Conservation (phyloP, 2,888 invertebrate genomes). For the Gymnocheta viridis region DNA sequence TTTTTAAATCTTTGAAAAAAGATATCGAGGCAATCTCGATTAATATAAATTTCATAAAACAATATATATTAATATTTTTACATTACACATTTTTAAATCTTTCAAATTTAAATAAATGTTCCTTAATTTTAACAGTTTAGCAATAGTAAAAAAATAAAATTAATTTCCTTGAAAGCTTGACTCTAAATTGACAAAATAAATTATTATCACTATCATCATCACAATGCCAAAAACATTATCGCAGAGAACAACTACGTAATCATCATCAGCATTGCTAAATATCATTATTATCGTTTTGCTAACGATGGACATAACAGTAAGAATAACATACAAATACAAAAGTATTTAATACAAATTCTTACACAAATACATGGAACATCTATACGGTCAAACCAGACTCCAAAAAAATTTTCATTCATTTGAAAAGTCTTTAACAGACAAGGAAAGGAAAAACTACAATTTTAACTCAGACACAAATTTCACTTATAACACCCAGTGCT, state of each 20-base stretch:
- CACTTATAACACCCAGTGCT: slow-evolving; percentile 43
- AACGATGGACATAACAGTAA: slow-evolving; percentile 40
- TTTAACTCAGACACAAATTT: slow-evolving; percentile 54
- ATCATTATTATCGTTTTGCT: slow-evolving; percentile 52
- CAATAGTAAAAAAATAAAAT: slow-evolving; percentile 27
- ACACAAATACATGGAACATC: neutral
- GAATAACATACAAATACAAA: slow-evolving; percentile 21
- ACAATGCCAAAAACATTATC: slow-evolving; percentile 31
- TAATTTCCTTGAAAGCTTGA: slow-evolving; percentile 53
- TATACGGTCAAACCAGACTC: neutral
- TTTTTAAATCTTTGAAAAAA: too few species aligned
- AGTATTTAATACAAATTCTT: slow-evolving; percentile 48
- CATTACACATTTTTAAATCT: neutral
- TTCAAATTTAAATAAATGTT: neutral
- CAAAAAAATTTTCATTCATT: slow-evolving; percentile 29
- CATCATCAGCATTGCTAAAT: neutral
- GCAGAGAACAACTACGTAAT: neutral
- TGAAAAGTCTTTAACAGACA: slow-evolving; percentile 15
- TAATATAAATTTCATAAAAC: too few species aligned
- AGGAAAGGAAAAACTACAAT: slow-evolving; percentile 7
- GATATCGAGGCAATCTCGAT: too few species aligned
- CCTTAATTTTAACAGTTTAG: neutral
- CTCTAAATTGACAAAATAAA: slow-evolving; percentile 6
- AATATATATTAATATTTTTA: neutral
- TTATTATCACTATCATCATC: slow-evolving; percentile 37